Conservation (phyloP, 2,888 invertebrate genomes). For the Idaea biselata region DNA sequence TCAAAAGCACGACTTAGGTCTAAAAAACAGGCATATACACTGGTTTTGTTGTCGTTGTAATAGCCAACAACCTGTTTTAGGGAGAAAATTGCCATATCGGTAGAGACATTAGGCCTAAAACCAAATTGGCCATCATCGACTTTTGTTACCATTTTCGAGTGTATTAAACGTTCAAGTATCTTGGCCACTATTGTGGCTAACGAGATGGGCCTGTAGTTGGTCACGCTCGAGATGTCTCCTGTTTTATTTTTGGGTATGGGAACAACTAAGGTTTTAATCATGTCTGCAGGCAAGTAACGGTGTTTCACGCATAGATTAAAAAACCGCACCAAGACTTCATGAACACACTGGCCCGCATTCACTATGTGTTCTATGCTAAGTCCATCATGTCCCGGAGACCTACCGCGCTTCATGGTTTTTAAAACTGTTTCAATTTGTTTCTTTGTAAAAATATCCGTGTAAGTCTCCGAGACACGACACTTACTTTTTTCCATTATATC, state of each 20-base stretch:
- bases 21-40: conserved; percentile 8
- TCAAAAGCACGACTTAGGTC: conserved; percentile 2
- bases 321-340: neutral
- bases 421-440: neutral
- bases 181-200: conserved; percentile 9
- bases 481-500: neutral
- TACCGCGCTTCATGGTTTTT: neutral
- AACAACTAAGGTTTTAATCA: conserved; percentile 11
- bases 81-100: conserved; percentile 9
- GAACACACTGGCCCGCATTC: neutral
- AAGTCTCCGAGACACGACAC: neutral
- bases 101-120: conserved; percentile 4
- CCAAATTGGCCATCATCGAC: neutral
- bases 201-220: conserved; percentile 5
- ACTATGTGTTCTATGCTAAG: conserved; percentile 2
- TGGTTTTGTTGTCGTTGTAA: conserved; percentile 8
- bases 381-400: conserved; percentile 12
- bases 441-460: neutral
- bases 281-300: conserved; percentile 8
- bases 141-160: neutral
- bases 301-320: conserved; percentile 6
- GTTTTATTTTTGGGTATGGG: conserved; percentile 8
- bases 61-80: conserved; percentile 12
- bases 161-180: conserved; percentile 5
- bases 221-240: conserved; percentile 1